Conservation (phyloP, 2,797 vertebrate genomes). For the Morelia viridis region DNA sequence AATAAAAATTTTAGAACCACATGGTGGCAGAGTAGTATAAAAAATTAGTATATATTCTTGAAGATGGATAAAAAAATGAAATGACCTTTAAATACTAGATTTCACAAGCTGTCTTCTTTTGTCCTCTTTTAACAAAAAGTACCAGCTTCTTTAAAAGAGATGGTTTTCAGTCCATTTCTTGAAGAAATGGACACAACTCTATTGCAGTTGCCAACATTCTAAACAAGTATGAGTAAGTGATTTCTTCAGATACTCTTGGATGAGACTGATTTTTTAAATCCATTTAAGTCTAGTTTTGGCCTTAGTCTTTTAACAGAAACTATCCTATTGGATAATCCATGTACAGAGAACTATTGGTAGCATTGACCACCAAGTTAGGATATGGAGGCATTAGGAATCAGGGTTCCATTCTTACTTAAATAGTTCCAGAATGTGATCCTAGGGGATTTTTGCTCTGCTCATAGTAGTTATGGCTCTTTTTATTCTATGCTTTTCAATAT, state of each 20-base stretch:
- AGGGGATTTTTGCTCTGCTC: neutral
- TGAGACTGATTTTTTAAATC: neutral
- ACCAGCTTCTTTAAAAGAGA: neutral
- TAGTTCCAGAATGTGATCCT: neutral
- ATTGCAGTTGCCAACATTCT: neutral
- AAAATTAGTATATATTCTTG: slow-evolving; percentile 44
- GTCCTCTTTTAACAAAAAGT: neutral
- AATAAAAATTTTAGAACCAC: slow-evolving; percentile 53
- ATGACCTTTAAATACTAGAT: neutral
- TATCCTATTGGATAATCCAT: neutral
- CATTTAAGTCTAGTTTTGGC: neutral
- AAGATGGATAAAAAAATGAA: rapidly evolving
- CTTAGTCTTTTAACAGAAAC: neutral
- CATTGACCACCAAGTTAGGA: neutral
- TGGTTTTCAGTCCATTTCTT: neutral
- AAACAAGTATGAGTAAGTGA: neutral
- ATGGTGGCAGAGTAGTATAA: slow-evolving; percentile 70
- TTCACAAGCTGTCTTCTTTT: neutral
- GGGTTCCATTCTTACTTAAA: neutral
- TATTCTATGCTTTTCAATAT: neutral
- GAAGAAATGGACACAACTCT: neutral
- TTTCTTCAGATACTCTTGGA: neutral
- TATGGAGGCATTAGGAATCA: neutral
- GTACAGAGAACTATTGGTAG: neutral
- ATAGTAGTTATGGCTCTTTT: neutral